A percentile compares a stretch with the other conserved stretches of the same genome.
phyloP scores from a whole-genome alignment of 2,113 vertebrate species.

The Zonotrichia leucophrys region DNA sequence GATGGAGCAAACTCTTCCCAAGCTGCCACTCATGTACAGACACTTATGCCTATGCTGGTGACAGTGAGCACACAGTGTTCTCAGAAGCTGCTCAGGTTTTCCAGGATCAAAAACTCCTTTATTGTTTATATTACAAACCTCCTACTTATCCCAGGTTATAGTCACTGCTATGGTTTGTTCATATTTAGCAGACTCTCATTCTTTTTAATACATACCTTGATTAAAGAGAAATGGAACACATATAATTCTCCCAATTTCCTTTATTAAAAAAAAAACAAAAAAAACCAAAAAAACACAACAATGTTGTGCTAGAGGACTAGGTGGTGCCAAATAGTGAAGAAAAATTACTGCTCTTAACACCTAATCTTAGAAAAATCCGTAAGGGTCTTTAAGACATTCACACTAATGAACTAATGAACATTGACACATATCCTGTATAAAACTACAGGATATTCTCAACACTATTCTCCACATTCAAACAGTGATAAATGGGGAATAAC shows the following conservation, averaged over 20 bases:
- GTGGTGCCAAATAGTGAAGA: background rate
- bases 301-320: background rate
- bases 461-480: background rate
- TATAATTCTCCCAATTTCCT: background rate
- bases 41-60: rapidly evolving
- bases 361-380: background rate
- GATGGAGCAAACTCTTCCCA: background rate
- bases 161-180: background rate
- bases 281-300: background rate
- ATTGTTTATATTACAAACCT: background rate
- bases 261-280: background rate
- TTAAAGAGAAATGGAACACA: background rate
- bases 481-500: background rate
- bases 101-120: background rate
- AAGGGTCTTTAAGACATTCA: background rate
- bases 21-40: background rate
- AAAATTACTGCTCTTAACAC: background rate
- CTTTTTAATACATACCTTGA: background rate
- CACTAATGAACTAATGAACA: background rate
- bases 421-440: background rate
- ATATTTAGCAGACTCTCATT: background rate
- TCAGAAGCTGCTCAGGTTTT: background rate
- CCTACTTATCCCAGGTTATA: background rate
- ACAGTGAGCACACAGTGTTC: background rate
- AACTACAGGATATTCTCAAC: background rate